Evolutionary conservation across 53 echinoderm and acorn worm genomes (phyloP).

Genomic region (Antedon mediterranea): DNA sequence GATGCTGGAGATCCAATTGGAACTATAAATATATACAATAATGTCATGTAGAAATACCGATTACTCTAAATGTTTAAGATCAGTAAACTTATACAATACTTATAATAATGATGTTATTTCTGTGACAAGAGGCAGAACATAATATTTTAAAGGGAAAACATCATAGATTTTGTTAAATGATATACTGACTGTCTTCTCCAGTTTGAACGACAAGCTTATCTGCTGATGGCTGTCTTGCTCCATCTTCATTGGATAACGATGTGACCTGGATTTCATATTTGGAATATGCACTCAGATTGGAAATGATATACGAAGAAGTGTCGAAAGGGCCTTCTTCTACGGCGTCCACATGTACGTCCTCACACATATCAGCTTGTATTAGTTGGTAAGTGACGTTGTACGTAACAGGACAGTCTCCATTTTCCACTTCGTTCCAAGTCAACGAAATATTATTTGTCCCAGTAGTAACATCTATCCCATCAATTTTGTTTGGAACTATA

Average conservation of each 20-base stretch:
- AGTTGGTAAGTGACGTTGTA: not conserved
- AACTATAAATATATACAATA: no score
- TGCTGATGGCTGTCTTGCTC: no score
- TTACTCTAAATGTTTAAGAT: no score
- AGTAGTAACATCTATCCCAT: not conserved
- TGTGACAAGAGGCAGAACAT: no score
- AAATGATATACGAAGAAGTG: not conserved
- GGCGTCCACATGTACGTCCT: not conserved
- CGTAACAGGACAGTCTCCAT: not conserved
- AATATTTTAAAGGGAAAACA: no score
- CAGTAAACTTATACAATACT: no score
- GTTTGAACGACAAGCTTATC: not conserved
- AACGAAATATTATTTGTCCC: not conserved
- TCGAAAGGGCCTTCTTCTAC: not conserved
- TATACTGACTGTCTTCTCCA: not conserved
- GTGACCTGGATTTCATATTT: not conserved
- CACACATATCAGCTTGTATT: not conserved
- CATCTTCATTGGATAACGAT: not conserved
- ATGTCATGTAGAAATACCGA: no score
- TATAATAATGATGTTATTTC: no score
- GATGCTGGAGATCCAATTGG: no score
- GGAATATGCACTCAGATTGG: slow-evolving; percentile 5
- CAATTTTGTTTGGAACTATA: not conserved
- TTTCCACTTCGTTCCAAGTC: not conserved
- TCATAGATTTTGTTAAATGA: no score